A percentile compares a stretch with the other conserved stretches of the same genome.
Evolutionary conservation across 37 sponge, comb jelly and placozoan genomes (phyloP).

Genomic region (Theonella swinhoei): DNA sequence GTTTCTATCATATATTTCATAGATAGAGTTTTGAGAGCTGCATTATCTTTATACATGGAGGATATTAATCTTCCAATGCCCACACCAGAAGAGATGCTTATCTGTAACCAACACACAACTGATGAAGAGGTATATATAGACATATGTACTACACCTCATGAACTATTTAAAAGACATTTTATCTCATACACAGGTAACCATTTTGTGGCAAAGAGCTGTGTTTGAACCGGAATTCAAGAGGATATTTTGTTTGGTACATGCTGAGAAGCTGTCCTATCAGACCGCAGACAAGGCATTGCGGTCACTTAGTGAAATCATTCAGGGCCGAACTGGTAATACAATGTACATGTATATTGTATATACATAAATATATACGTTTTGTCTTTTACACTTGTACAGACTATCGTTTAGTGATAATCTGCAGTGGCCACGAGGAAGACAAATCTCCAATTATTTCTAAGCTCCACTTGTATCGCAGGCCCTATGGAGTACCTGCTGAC

Average conservation of each 20-base stretch:
- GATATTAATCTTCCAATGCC: constrained; percentile 50
- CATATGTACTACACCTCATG: not conserved
- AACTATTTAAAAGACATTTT: no score
- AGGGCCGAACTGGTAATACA: constrained; percentile 36
- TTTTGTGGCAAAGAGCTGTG: constrained; percentile 77
- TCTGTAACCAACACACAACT: constrained; percentile 56
- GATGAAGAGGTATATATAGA: constrained; percentile 56
- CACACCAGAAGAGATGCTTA: constrained; percentile 54
- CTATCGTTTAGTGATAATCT: constrained; percentile 57
- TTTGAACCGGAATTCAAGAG: constrained; percentile 56
- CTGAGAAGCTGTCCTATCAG: constrained; percentile 70
- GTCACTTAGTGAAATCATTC: constrained; percentile 34
- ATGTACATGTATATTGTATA: not conserved
- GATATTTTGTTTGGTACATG: constrained; percentile 73
- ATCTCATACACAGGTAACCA: no score
- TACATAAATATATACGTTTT: not conserved
- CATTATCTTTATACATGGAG: constrained; percentile 53
- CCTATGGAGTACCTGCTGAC: not conserved
- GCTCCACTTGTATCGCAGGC: constrained; percentile 8
- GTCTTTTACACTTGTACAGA: constrained; percentile 12
- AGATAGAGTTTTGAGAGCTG: constrained; percentile 51
- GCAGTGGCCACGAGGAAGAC: constrained; percentile 47
- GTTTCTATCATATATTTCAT: no score
- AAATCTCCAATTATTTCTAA: constrained; percentile 56
- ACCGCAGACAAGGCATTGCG: constrained; percentile 52